Conservation (phyloP, 2,113 vertebrate genomes). For the Tachysurus vachellii region DNA sequence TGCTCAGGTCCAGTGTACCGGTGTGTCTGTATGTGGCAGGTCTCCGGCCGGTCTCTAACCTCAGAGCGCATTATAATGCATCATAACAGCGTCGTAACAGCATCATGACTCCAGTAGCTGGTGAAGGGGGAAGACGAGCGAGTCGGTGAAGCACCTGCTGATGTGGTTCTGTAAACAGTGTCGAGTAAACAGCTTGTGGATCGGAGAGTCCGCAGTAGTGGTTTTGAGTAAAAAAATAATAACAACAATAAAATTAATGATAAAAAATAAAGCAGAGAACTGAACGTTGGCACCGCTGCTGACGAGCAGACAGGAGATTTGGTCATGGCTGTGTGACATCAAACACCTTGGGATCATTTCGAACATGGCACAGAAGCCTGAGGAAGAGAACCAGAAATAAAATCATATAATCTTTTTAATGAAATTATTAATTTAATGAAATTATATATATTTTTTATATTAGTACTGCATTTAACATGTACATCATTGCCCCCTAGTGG, state of each 20-base stretch:
- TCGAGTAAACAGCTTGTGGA: conserved; percentile 71
- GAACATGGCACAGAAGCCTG: conserved; percentile 49
- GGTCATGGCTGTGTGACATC: conserved; percentile 75
- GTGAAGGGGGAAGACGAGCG: conserved; percentile 73
- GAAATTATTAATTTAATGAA: too few species aligned
- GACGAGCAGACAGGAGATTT: conserved; percentile 71
- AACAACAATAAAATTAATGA: conserved; percentile 3
- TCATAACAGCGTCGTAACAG: conserved; percentile 17
- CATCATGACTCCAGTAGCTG: conserved; percentile 63
- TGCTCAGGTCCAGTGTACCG: conserved; percentile 60
- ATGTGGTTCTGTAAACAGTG: conserved; percentile 77
- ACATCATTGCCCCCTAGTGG: neutral
- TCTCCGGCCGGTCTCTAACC: conserved; percentile 75
- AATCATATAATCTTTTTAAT: neutral
- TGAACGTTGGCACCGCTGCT: conserved; percentile 64
- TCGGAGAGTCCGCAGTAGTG: conserved; percentile 71
- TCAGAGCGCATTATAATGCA: conserved; percentile 54
- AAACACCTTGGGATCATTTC: conserved; percentile 65
- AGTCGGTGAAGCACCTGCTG: conserved; percentile 71
- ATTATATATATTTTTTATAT: too few species aligned
- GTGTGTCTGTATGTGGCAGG: conserved; percentile 57
- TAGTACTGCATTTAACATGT: neutral
- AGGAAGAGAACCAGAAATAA: neutral
- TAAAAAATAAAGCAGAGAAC: conserved; percentile 24
- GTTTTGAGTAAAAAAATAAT: conserved; percentile 55